Conservation (phyloP, 1,140 invertebrate genomes). For the Drosophila sp. region DNA sequence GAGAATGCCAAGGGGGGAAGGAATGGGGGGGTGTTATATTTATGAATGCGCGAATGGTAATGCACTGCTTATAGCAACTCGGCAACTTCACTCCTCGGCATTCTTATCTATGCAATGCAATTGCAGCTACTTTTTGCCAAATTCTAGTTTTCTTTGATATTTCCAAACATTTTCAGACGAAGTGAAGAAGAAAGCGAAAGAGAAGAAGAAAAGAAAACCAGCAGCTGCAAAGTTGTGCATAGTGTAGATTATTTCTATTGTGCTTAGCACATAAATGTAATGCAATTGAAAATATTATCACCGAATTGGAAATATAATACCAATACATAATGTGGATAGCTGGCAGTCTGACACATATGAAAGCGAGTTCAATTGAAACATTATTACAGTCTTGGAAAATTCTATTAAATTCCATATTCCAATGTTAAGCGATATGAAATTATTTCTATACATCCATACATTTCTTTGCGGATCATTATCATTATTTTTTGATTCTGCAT, state of each 20-base stretch:
- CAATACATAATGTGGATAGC: no score
- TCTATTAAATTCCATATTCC: no score
- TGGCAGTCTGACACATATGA: no score
- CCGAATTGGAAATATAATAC: not conserved
- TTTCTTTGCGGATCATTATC: no score
- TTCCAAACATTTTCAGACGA: not conserved
- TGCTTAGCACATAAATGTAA: slow-evolving; percentile 7
- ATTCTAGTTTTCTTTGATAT: slow-evolving; percentile 42
- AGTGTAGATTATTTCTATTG: slow-evolving; percentile 31
- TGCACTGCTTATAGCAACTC: slow-evolving; percentile 43
- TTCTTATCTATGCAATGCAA: slow-evolving; percentile 47
- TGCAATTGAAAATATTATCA: slow-evolving; percentile 1
- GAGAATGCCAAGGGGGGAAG: no score
- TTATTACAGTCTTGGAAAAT: no score
- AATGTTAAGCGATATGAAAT: no score
- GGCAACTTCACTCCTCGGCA: slow-evolving; percentile 24
- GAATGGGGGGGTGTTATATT: slow-evolving; percentile 32
- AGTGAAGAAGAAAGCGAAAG: no score
- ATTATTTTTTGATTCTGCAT: no score
- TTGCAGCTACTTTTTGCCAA: slow-evolving; percentile 30
- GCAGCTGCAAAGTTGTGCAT: slow-evolving; percentile 9
- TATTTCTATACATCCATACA: no score
- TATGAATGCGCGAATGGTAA: slow-evolving; percentile 71
- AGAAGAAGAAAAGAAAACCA: not conserved
- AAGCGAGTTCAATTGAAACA: no score